A percentile compares a stretch with the other conserved stretches of the same genome.
These are phyloP conservation scores for Cephus sareptanus DNA, from an alignment of 2,888 invertebrate species.

Conservation along the genomic window DNA sequence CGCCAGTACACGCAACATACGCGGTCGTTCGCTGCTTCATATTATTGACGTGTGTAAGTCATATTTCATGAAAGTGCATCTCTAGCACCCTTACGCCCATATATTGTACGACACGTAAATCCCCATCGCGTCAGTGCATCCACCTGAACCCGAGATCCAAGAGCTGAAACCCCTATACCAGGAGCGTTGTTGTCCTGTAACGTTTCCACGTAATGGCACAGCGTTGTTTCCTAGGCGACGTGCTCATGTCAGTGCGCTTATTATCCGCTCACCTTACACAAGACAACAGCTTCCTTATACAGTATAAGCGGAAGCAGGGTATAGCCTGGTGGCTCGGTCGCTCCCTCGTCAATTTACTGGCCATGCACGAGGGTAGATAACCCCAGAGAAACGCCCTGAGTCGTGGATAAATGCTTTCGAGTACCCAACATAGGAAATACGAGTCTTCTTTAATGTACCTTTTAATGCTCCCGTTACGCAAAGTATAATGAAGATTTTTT, in stretches of 20 bases:
- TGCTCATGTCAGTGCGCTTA: not conserved
- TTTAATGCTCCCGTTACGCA: not conserved
- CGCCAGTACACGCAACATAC: not conserved
- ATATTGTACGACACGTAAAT: slow-evolving; percentile 1
- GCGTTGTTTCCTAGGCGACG: not conserved
- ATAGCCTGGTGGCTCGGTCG: not conserved
- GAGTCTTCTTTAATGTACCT: too few relatives aligned
- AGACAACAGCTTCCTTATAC: not conserved
- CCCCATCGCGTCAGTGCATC: not conserved
- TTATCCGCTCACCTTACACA: not conserved
- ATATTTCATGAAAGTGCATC: slow-evolving; percentile 31
- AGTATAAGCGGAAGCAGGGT: not conserved
- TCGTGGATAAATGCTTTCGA: too few relatives aligned
- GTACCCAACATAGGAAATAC: too few relatives aligned
- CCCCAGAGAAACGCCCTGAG: not conserved
- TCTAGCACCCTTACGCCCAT: not conserved
- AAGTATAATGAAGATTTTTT: not conserved
- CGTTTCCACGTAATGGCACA: not conserved
- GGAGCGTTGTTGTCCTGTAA: not conserved
- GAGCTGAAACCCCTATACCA: not conserved
- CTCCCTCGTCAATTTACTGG: not conserved
- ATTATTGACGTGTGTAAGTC: slow-evolving; percentile 37
- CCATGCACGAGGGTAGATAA: not conserved
- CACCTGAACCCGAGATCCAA: not conserved
- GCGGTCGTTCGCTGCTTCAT: slow-evolving; percentile 13